Conservation (phyloP, 1,140 invertebrate genomes). For the Telenomus remus region DNA sequence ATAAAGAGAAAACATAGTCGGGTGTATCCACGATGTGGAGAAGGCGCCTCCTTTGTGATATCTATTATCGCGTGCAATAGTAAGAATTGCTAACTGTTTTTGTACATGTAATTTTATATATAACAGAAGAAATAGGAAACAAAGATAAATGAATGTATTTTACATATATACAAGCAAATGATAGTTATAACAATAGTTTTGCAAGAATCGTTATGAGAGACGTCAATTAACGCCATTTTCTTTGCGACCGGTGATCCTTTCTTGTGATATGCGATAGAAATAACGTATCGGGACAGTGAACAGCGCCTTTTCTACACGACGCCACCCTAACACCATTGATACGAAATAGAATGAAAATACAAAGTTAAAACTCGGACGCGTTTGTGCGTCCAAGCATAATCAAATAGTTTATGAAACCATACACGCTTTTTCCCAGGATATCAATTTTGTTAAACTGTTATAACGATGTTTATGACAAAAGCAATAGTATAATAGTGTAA, state of each 20-base stretch:
- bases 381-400: neutral
- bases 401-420: conserved; percentile 4
- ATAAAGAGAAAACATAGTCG: neutral
- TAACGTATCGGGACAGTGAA: conserved; percentile 28
- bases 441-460: conserved; percentile 73
- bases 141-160: conserved; percentile 55
- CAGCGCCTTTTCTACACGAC: conserved; percentile 55
- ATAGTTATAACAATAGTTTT: conserved; percentile 54
- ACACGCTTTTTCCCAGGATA: conserved; percentile 59
- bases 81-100: conserved; percentile 44
- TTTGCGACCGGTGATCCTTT: conserved; percentile 53
- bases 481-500: conserved; percentile 71
- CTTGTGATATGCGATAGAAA: conserved; percentile 52
- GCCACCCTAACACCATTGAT: conserved; percentile 34
- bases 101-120: conserved; percentile 56
- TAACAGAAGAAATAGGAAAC: conserved; percentile 8
- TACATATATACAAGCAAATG: conserved; percentile 44
- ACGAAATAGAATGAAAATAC: conserved; percentile 23
- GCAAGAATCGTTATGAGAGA: conserved; percentile 46
- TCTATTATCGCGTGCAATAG: conserved; percentile 55
- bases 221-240: conserved; percentile 53
- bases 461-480: conserved; percentile 71
- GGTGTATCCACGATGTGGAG: conserved; percentile 27
- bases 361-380: neutral
- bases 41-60: conserved; percentile 55